Conservation (phyloP, 2,113 vertebrate species). For the Mormyrus iriodes region DNA sequence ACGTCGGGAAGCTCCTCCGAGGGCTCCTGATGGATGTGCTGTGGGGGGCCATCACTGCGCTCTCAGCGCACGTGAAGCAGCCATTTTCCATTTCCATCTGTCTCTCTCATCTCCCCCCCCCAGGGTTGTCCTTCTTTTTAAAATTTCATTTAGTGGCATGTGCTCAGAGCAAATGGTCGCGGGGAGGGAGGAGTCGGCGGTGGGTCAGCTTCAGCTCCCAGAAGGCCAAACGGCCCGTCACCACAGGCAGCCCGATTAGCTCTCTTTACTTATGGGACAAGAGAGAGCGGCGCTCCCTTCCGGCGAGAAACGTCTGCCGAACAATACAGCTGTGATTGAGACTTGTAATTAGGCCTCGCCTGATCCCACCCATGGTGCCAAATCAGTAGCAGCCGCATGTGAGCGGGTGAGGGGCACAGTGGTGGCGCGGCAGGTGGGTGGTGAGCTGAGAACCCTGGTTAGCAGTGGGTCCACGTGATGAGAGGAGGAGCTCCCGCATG, state of each 20-base stretch:
- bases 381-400: background rate
- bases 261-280: conserved; percentile 45
- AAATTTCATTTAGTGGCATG: conserved; percentile 38
- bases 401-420: background rate
- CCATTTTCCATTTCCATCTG: conserved; percentile 35
- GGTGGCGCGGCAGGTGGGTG: background rate
- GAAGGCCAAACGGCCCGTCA: conserved; percentile 60
- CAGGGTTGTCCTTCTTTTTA: background rate
- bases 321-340: background rate
- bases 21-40: conserved; percentile 49
- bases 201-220: conserved; percentile 54
- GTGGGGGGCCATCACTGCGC: conserved; percentile 42
- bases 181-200: conserved; percentile 5
- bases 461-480: background rate
- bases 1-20: conserved; percentile 38
- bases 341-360: background rate
- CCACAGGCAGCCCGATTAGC: conserved; percentile 54
- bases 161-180: conserved; percentile 15
- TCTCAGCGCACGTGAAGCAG: conserved; percentile 33
- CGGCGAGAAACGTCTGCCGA: background rate
- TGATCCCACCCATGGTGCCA: background rate
- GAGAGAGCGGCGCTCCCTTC: background rate
- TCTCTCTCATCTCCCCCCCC: conserved; percentile 17
- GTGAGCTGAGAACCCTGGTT: background rate
- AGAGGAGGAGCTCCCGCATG: background rate